These are phyloP conservation scores for Alcedo quadribrachys DNA, from an alignment of 2,797 vertebrate species.

Conservation along the genomic window DNA sequence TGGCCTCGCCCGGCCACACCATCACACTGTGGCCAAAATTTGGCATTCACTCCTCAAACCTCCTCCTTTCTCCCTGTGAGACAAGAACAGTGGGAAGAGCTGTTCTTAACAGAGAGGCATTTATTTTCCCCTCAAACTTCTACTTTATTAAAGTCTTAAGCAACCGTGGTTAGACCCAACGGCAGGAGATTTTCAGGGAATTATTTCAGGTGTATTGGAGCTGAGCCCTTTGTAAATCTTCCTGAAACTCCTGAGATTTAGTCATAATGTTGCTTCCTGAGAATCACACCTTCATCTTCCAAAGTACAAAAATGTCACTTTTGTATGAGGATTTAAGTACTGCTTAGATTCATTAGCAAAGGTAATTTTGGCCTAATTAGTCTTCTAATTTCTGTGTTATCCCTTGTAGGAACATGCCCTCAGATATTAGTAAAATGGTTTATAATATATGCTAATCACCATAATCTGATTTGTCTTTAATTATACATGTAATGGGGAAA, in stretches of 20 bases:
- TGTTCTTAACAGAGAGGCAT: background rate
- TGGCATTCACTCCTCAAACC: background rate
- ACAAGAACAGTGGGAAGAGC: background rate
- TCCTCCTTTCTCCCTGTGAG: background rate
- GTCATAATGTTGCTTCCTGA: background rate
- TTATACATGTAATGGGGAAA: constrained; percentile 67
- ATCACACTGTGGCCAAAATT: background rate
- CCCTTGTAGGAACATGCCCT: constrained; percentile 72
- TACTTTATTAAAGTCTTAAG: background rate
- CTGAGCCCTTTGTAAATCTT: background rate
- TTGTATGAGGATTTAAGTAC: constrained; percentile 58
- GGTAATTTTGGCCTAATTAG: constrained; percentile 76
- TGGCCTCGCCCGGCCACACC: background rate
- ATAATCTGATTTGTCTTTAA: constrained; percentile 76
- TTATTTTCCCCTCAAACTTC: background rate
- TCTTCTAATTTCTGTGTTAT: constrained; percentile 71
- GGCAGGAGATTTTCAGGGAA: background rate
- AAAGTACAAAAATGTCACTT: background rate
- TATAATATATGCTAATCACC: constrained; percentile 76
- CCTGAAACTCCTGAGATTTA: background rate
- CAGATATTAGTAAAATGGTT: constrained; percentile 74
- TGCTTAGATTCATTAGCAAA: constrained; percentile 74
- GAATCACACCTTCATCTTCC: constrained; percentile 7
- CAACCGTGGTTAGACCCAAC: background rate
- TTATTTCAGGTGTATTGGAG: background rate